A percentile compares a stretch with the other conserved stretches of the same genome.
Evolutionary conservation across 2,113 vertebrate species (phyloP).

Genomic region (Nettapus auritus): DNA sequence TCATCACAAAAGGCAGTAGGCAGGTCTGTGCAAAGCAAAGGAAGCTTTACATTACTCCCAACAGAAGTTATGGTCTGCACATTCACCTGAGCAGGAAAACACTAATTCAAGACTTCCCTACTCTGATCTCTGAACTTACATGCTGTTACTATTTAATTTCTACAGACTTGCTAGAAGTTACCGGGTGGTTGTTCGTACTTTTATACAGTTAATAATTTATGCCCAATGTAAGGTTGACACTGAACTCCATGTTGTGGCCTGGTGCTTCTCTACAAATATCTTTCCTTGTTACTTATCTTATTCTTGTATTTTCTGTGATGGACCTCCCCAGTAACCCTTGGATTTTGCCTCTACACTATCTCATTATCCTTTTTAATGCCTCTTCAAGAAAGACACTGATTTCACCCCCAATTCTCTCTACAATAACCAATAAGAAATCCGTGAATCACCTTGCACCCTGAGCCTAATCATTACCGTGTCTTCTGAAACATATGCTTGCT

Average conservation of each 20-base stretch:
- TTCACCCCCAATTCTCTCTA: neutral
- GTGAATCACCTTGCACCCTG: neutral
- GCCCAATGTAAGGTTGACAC: neutral
- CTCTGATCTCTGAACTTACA: neutral
- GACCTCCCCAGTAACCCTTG: neutral
- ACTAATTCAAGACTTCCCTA: neutral
- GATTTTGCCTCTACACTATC: neutral
- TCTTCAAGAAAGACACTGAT: neutral
- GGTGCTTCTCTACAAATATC: neutral
- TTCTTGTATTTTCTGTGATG: neutral
- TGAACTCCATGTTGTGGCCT: neutral
- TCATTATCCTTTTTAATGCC: neutral
- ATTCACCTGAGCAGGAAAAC: neutral
- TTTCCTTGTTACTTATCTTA: neutral
- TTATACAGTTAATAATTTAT: neutral
- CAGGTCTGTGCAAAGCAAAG: neutral
- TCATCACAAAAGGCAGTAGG: neutral
- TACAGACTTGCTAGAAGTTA: neutral
- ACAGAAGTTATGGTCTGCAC: neutral
- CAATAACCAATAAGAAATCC: neutral
- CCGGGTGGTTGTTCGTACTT: neutral
- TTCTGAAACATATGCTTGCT: neutral
- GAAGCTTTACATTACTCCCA: neutral
- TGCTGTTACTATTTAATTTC: neutral
- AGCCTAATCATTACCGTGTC: neutral